Evolutionary conservation across 2,797 vertebrate species (phyloP).

Genomic region (Iguana delicatissima): DNA sequence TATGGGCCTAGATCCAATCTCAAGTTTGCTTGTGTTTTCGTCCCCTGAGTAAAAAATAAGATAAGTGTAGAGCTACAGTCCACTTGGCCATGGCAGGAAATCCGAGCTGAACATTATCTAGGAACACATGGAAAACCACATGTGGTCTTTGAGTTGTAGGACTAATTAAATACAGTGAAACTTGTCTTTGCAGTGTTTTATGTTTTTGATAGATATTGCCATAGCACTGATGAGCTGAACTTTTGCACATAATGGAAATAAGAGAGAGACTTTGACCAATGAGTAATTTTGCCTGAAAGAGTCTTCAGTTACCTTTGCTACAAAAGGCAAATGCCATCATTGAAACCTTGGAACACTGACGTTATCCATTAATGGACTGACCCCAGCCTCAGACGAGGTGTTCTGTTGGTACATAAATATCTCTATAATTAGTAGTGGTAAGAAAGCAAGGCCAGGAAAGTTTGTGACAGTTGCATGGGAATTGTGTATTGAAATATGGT

Average conservation of each 20-base stretch:
- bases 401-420: constrained; percentile 38
- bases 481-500: constrained; percentile 51
- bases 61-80: not conserved
- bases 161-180: not conserved
- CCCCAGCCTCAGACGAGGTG: not conserved
- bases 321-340: not conserved
- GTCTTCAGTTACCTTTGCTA: not conserved
- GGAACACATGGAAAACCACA: not conserved
- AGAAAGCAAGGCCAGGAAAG: constrained; percentile 3
- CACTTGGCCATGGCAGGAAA: not conserved
- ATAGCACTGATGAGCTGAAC: not conserved
- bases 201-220: not conserved
- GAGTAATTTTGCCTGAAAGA: not conserved
- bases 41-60: not conserved
- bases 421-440: not conserved
- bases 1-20: not conserved
- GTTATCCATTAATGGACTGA: not conserved
- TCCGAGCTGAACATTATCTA: not conserved
- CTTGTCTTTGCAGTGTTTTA: not conserved
- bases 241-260: not conserved
- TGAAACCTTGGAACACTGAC: not conserved
- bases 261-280: not conserved
- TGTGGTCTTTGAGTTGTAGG: not conserved
- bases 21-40: not conserved
- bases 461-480: constrained; percentile 35